Evolutionary conservation across 2,888 invertebrate genomes (phyloP), one percentile per base, ranked within the genome.

Genomic region (Neoascia interrupta): DNA sequence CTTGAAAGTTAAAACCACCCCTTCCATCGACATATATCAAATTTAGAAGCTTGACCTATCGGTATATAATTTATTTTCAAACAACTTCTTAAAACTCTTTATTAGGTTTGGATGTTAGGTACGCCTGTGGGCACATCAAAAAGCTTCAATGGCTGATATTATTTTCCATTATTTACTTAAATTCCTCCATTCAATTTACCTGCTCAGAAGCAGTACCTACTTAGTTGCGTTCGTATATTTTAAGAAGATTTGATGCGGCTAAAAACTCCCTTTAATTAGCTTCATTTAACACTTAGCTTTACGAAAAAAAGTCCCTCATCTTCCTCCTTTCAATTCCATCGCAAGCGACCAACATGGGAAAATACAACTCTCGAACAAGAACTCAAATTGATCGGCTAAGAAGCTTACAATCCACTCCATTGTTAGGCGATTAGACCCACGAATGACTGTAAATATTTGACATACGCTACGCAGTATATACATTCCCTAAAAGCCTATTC

Each of bases 401-500:
- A 58, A 68, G 73, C 66, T 66, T 73, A 79, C 41, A 68, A 49
- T 66, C 43, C 6, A 23, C 18, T 49, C 16, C 49, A 61, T 72
- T 79, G 72, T 79, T 31, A 43, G 13, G 60, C 66, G 79, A 79
- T 79, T 79, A 72, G 72, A 56, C 79, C 72, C 6, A 16, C 31
- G 43, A 79, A 73, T 45, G 60, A 79, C 54, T 61, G 79, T 79
- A 72, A 79, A 79, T 72, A 79, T 79, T 68, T 79, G 73, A 79
- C 79, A 72, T 49, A 64, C 51, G 61, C 41, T n/a, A n/a, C 13
- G 18, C 39, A 37, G 39, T 34, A n/a, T 51, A 21, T 23, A n/a
- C n/a, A n/a, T n/a, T n/a, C n/a, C 26, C 28, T 31, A 19, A 58
- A 56, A 51, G 31, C 63, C 61, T 45, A 10, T 54, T 34, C 34